Evolutionary conservation across 2,113 vertebrate genomes (phyloP).

Genomic region (Stigmatopora nigra): DNA sequence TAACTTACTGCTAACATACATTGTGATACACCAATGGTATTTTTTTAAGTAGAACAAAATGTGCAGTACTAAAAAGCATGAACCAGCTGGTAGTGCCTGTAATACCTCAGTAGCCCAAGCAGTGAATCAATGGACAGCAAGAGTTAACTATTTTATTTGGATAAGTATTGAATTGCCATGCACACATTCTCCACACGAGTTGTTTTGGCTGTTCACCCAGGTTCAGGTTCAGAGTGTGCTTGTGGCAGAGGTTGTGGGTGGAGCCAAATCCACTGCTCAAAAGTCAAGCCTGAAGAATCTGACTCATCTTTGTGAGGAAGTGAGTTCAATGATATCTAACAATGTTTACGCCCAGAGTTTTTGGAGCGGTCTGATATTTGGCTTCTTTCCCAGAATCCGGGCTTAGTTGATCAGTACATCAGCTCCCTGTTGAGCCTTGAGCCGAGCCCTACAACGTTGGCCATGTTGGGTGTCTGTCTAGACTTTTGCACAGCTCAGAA

Average conservation of each 20-base stretch:
- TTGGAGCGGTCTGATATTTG: not conserved
- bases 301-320: slow-evolving; percentile 83
- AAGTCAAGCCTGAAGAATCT: slow-evolving; percentile 80
- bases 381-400: slow-evolving; percentile 71
- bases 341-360: not conserved
- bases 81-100: too few species aligned
- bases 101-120: not conserved
- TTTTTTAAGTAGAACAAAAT: not conserved
- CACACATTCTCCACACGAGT: not conserved
- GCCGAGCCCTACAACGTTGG: slow-evolving; percentile 73
- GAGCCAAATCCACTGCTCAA: slow-evolving; percentile 78
- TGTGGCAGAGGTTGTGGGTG: slow-evolving; percentile 84
- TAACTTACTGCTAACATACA: not conserved
- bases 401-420: slow-evolving; percentile 82
- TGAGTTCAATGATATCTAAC: slow-evolving; percentile 44
- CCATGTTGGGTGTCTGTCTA: slow-evolving; percentile 79
- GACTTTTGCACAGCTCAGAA: slow-evolving; percentile 84
- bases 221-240: slow-evolving; percentile 92
- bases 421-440: slow-evolving; percentile 80
- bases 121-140: not conserved
- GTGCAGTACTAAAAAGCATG: too few species aligned
- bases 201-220: slow-evolving; percentile 50
- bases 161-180: not conserved
- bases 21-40: not conserved
- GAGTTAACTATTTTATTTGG: not conserved